A percentile compares a stretch with the other conserved stretches of the same genome.
These are phyloP conservation scores for Hemicentrotus pulcherrimus DNA, from an alignment of 35 echinoderm and acorn worm species.

Conservation along the genomic window DNA sequence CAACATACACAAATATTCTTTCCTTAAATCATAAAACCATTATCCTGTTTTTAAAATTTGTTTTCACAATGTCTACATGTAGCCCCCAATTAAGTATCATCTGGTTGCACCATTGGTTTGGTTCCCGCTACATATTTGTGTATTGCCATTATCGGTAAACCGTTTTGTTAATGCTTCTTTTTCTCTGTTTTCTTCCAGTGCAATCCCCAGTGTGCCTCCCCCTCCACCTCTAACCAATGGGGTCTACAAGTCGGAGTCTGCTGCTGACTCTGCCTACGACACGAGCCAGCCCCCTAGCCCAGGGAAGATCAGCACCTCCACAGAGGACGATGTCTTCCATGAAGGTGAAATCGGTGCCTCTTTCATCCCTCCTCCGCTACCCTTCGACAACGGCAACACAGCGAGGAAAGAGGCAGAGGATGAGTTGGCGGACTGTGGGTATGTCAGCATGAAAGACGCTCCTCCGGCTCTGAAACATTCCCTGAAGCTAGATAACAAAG, in stretches of 20 bases:
- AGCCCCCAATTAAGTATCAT: no score
- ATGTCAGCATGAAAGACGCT: constrained; percentile 46
- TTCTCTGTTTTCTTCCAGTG: constrained; percentile 18
- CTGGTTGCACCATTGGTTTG: no score
- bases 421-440: constrained; percentile 34
- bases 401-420: neutral
- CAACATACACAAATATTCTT: no score
- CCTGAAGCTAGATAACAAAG: constrained; percentile 15
- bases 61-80: no score
- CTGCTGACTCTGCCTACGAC: constrained; percentile 43
- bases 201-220: neutral
- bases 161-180: neutral
- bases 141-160: neutral
- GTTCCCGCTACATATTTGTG: no score
- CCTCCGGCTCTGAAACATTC: constrained; percentile 30
- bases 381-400: neutral
- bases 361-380: neutral
- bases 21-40: no score
- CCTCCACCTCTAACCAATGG: constrained; percentile 43
- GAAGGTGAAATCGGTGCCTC: constrained; percentile 35
- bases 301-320: constrained; percentile 40
- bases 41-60: no score
- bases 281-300: constrained; percentile 32
- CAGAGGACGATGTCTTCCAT: constrained; percentile 37
- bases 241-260: neutral